Percentiles rank a stretch among this genome's conserved stretches.
These are phyloP conservation scores for Dichetophora obliterata DNA, from an alignment of 2,888 invertebrate species.

Conservation along the genomic window DNA sequence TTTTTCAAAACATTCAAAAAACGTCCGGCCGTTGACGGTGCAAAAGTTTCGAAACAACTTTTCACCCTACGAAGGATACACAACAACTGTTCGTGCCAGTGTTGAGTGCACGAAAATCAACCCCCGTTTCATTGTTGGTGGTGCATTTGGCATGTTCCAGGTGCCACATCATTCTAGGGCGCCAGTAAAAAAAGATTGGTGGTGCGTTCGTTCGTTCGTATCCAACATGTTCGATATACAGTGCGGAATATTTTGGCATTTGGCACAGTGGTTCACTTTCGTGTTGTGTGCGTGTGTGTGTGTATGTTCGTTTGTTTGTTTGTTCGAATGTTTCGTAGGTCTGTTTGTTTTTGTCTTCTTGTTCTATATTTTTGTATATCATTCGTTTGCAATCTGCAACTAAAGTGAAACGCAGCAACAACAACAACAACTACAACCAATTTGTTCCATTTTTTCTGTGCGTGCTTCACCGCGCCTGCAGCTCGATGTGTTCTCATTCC, in stretches of 20 bases:
- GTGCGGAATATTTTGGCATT: conserved; percentile 25
- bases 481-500: conserved; percentile 4
- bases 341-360: conserved; percentile 40
- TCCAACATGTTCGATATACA: conserved; percentile 35
- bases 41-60: conserved; percentile 67
- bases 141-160: conserved; percentile 16
- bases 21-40: conserved; percentile 58
- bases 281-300: conserved; percentile 29
- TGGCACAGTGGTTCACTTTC: conserved; percentile 41
- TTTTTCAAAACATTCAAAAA: conserved; percentile 48
- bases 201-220: not conserved
- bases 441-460: conserved; percentile 44
- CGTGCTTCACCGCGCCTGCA: conserved; percentile 30
- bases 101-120: conserved; percentile 61
- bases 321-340: conserved; percentile 25
- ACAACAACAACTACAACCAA: conserved; percentile 18
- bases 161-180: not conserved
- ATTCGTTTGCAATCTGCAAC: conserved; percentile 32
- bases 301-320: conserved; percentile 26
- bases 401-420: not conserved
- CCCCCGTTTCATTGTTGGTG: conserved; percentile 52
- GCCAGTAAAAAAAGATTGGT: conserved; percentile 38
- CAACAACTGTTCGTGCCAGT: conserved; percentile 69
- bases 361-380: conserved; percentile 33
- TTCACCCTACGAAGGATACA: conserved; percentile 71